A percentile compares a stretch with the other conserved stretches of the same genome.
These are phyloP conservation scores for Doris montereyensis DNA, from an alignment of 2,888 invertebrate genomes.

Conservation along the genomic window DNA sequence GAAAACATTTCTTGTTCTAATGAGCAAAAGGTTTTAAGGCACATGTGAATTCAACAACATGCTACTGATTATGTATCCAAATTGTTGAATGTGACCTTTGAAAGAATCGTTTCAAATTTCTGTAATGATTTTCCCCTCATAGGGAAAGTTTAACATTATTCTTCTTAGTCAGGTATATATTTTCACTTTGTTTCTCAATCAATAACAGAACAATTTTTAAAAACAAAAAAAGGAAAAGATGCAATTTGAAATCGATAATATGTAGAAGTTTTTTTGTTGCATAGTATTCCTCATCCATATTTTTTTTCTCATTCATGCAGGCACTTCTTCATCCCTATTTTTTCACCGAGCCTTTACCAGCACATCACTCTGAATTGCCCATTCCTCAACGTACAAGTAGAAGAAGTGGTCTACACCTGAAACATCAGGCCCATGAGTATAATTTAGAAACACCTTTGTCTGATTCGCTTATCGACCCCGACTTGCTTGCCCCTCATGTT, in stretches of 20 bases:
- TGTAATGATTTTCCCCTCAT: too few relatives aligned
- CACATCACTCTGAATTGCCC: conserved; percentile 80
- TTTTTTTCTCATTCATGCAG: conserved; percentile 75
- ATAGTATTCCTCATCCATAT: not conserved
- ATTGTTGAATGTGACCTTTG: too few relatives aligned
- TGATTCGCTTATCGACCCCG: conserved; percentile 68
- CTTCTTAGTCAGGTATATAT: too few relatives aligned
- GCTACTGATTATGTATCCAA: too few relatives aligned
- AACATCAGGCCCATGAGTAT: conserved; percentile 70
- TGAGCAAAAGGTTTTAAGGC: too few relatives aligned
- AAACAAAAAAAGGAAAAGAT: not conserved
- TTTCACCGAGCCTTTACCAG: conserved; percentile 79
- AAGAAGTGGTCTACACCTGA: conserved; percentile 58
- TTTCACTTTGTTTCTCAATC: too few relatives aligned
- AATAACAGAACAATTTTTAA: too few relatives aligned
- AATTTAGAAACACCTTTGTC: conserved; percentile 68
- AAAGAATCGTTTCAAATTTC: too few relatives aligned
- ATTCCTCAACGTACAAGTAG: conserved; percentile 75
- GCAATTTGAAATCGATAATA: not conserved
- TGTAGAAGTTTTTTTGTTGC: not conserved
- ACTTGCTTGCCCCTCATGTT: conserved; percentile 60
- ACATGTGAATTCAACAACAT: too few relatives aligned
- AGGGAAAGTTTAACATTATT: too few relatives aligned
- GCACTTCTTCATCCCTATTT: conserved; percentile 84
- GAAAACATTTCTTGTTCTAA: too few relatives aligned